Conservation (phyloP, 2,113 vertebrate genomes). For the Caloenas nicobarica region DNA sequence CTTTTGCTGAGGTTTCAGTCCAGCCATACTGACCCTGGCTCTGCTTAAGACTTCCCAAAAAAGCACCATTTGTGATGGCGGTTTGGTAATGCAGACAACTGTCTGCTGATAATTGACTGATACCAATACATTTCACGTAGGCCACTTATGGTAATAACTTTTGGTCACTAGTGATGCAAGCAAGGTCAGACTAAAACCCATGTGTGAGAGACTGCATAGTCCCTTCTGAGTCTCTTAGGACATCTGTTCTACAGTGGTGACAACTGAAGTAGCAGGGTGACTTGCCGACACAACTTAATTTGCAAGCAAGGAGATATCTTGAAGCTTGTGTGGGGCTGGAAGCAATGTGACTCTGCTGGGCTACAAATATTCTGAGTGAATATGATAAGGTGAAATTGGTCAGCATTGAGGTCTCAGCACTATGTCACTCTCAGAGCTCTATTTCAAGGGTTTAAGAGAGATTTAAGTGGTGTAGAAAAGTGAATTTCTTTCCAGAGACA, state of each 20-base stretch:
- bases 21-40: neutral
- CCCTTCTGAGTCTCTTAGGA: neutral
- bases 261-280: neutral
- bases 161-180: slow-evolving; percentile 24
- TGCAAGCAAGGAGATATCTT: neutral
- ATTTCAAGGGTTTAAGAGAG: neutral
- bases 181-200: slow-evolving; percentile 53
- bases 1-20: slow-evolving; percentile 46
- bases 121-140: slow-evolving; percentile 52
- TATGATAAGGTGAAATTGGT: neutral
- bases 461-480: neutral
- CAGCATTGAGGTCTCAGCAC: neutral
- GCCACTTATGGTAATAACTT: slow-evolving; percentile 54
- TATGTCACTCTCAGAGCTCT: neutral
- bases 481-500: neutral
- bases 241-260: neutral
- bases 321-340: neutral
- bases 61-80: slow-evolving; percentile 37
- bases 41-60: slow-evolving; percentile 41
- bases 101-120: slow-evolving; percentile 64
- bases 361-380: neutral
- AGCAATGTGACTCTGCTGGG: neutral
- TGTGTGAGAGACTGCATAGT: neutral
- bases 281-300: slow-evolving; percentile 11
- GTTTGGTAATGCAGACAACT: slow-evolving; percentile 62